Evolutionary conservation across 2,888 invertebrate species (phyloP).

Genomic region (Sphaerolaimus hirsutus): DNA sequence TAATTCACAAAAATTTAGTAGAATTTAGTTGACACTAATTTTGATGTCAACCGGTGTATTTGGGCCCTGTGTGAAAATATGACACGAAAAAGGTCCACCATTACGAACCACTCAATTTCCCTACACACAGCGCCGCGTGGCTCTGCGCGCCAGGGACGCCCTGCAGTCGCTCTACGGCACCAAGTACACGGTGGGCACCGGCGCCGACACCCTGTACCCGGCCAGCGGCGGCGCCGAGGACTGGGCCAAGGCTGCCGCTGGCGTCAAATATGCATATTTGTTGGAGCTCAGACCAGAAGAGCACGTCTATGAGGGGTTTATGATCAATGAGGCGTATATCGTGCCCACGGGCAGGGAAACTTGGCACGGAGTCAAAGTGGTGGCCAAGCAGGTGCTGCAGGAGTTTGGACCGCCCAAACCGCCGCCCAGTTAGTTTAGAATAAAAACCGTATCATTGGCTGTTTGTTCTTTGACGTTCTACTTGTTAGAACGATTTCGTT

Average conservation of each 20-base stretch:
- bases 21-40: no score
- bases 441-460: no score
- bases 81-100: no score
- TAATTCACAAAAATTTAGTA: no score
- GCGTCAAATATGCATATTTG: slow-evolving; percentile 21
- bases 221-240: slow-evolving; percentile 20
- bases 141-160: slow-evolving; percentile 17
- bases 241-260: slow-evolving; percentile 22
- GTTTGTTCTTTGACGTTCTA: no score
- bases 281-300: slow-evolving; percentile 23
- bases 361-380: slow-evolving; percentile 18
- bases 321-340: slow-evolving; percentile 18
- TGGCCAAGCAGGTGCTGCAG: neutral
- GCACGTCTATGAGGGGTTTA: slow-evolving; percentile 20
- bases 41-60: no score
- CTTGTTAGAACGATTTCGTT: no score
- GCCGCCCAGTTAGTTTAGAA: no score
- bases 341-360: slow-evolving; percentile 21
- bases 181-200: slow-evolving; percentile 20
- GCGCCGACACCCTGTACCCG: slow-evolving; percentile 20
- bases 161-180: slow-evolving; percentile 19
- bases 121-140: slow-evolving; percentile 19
- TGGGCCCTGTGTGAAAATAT: no score
- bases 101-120: no score
- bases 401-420: no score